Evolutionary conservation across 2,797 vertebrate genomes (phyloP), one percentile per base, ranked within the genome.

Genomic region (Muscicapa comitata): DNA sequence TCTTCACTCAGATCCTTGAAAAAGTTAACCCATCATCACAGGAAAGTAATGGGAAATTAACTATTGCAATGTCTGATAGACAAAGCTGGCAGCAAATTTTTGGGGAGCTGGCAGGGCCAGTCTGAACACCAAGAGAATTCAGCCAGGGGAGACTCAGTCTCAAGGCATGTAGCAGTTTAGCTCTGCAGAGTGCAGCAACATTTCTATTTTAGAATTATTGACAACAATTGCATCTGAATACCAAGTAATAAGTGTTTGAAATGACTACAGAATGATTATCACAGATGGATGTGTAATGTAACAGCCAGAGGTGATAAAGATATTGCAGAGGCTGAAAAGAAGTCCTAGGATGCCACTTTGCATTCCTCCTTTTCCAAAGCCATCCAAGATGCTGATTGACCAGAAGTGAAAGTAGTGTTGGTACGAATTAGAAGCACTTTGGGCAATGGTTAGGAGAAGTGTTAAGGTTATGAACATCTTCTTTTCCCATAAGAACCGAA

Each of bases 371-470:
- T 48, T 67, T 70, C 81, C 70, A 81, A 58, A 84, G 20, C 28
- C 31, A 40, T 71, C 73, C 37, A 58, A 54, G 43, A 98, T 87
- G 3, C 91, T 95, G 7, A 93, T 96, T 62, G 98, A 88, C 80
- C 97, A 97, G 91, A 98, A 97, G 98, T 63, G 88, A 83, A 95
- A 98, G 97, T 35, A 48, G 31, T 28, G 26, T 26, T 65, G 51
- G 35, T 17, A 15, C 0, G 4, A 59, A 26, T 35, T n/a, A 81
- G 33, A 45, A 98, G 97, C 28, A 97, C 94, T 55, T 97, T 62
- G 10, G 98, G 98, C 1, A 97, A 98, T 17, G 97, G 97, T n/a
- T 53, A 95, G 24, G 98, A 98, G 85, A 77, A 98, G 98, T 25
- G 92, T 96, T 88, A 98, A 92, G 84, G 97, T 61, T 97, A 97